Conservation (phyloP, 2,797 vertebrate genomes). For the Falco columbarius region DNA sequence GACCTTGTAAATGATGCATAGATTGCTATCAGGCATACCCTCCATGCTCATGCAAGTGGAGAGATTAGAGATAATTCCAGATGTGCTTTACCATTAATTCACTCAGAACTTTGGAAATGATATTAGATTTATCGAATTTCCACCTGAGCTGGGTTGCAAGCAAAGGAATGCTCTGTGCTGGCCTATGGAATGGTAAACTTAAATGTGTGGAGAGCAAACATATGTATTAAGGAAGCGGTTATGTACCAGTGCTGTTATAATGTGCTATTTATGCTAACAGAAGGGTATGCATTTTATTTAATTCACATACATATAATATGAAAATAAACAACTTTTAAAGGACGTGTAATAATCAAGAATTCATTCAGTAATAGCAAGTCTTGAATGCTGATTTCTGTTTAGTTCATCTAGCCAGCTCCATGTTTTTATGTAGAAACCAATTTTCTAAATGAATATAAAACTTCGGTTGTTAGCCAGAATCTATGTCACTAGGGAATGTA, state of each 20-base stretch:
- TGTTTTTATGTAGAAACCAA: not conserved
- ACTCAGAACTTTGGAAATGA: not conserved
- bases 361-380: not conserved
- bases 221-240: not conserved
- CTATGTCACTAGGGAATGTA: not conserved
- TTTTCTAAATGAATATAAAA: not conserved
- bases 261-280: not conserved
- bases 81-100: not conserved
- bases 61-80: not conserved
- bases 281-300: not conserved
- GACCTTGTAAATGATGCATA: not conserved
- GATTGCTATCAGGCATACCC: not conserved
- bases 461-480: not conserved
- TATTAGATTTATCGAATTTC: not conserved
- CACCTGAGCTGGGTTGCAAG: not conserved
- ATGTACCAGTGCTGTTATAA: not conserved
- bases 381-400: not conserved
- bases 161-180: not conserved
- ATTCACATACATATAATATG: not conserved
- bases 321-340: not conserved
- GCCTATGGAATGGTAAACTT: not conserved
- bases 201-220: not conserved
- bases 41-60: not conserved
- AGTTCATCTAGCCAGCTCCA: not conserved
- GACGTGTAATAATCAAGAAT: not conserved